These are phyloP conservation scores for Lipotes vexillifer DNA, from an alignment of 2,113 vertebrate species.

Conservation along the genomic window DNA sequence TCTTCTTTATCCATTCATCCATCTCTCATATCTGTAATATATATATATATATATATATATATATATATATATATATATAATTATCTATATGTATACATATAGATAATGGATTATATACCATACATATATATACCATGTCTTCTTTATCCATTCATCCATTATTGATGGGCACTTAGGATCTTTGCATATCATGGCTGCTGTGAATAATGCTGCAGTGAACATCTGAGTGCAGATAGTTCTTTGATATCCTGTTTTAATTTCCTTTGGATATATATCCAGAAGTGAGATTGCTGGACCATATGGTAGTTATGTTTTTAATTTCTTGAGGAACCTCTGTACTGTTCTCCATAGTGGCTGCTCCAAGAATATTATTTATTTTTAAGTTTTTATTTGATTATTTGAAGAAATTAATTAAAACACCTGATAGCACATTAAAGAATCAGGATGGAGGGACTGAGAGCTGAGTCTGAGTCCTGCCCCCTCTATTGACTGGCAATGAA, in stretches of 20 bases:
- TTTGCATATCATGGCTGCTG: not conserved
- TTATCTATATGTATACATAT: no score
- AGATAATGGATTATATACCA: not conserved
- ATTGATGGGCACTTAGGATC: not conserved
- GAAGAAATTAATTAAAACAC: not conserved
- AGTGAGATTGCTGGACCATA: not conserved
- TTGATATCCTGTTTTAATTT: not conserved
- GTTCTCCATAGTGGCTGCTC: not conserved
- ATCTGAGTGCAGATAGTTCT: not conserved
- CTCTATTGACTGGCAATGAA: not conserved
- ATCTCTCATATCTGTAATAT: no score
- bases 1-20: not conserved
- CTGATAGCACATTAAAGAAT: not conserved
- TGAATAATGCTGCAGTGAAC: not conserved
- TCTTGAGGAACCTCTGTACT: not conserved
- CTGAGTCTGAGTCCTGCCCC: not conserved
- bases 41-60: no score
- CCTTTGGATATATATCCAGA: not conserved
- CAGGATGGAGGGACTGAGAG: not conserved
- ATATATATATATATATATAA: accelerated
- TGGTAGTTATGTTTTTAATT: no score
- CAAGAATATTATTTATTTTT: not conserved
- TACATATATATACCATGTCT: not conserved
- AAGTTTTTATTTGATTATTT: not conserved
- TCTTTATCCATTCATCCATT: not conserved